Evolutionary conservation across 2,797 vertebrate genomes (phyloP).

Genomic region (Hozukius guyotensis): DNA sequence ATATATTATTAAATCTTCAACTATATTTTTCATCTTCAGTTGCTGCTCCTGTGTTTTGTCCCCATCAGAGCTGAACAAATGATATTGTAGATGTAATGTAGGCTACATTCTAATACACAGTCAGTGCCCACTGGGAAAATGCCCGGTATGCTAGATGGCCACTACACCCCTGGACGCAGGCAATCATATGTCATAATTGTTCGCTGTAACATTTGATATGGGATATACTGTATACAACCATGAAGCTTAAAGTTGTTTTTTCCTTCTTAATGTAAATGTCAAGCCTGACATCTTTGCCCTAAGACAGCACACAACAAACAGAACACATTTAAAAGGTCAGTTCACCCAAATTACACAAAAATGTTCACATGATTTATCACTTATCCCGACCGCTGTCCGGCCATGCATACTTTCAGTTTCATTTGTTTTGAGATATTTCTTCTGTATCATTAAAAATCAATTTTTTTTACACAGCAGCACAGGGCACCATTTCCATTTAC

Average conservation of each 20-base stretch:
- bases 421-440: neutral
- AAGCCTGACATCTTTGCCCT: neutral
- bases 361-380: neutral
- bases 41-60: accelerated
- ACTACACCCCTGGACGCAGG: no score
- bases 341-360: neutral
- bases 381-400: neutral
- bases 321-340: neutral
- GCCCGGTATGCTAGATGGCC: no score
- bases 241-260: neutral
- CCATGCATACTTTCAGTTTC: neutral
- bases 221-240: neutral
- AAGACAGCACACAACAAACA: neutral
- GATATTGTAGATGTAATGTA: no score
- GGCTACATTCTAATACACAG: no score
- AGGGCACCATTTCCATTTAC: no score
- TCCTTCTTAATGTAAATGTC: neutral
- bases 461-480: neutral
- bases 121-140: no score
- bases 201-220: neutral
- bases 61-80: no score
- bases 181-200: neutral
- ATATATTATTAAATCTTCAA: no score
- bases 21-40: no score
- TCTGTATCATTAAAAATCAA: neutral